Evolutionary conservation across 1,140 invertebrate species (phyloP).

Genomic region (Sesamia nonagrioides): DNA sequence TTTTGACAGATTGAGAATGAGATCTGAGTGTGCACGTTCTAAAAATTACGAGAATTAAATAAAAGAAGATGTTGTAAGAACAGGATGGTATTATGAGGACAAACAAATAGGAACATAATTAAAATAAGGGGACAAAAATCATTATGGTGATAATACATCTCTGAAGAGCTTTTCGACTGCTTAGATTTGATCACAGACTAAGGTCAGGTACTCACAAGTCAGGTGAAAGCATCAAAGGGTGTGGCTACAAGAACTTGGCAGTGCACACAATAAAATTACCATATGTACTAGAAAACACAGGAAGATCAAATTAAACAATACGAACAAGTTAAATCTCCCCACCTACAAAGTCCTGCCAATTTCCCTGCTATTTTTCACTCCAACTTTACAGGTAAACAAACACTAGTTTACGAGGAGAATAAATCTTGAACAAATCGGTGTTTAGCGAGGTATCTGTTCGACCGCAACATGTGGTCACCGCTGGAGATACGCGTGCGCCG

Average conservation of each 20-base stretch:
- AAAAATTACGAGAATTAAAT: no score
- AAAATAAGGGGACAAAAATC: no score
- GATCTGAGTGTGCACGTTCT: no score
- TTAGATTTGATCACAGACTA: no score
- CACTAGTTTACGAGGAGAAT: not conserved
- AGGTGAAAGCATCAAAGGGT: not conserved
- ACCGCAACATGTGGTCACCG: slow-evolving; percentile 54
- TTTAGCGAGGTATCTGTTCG: slow-evolving; percentile 15
- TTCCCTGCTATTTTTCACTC: slow-evolving; percentile 9
- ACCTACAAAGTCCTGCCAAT: slow-evolving; percentile 17
- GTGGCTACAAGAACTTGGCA: not conserved
- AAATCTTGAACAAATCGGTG: slow-evolving; percentile 34
- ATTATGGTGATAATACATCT: no score
- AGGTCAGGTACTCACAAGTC: not conserved
- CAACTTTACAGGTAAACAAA: slow-evolving; percentile 10
- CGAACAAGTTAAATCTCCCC: not conserved
- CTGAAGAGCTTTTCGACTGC: no score
- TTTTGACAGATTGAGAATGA: no score
- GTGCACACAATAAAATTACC: not conserved
- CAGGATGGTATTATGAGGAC: no score
- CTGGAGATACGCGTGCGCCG: slow-evolving; percentile 65
- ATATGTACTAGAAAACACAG: not conserved
- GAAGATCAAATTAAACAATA: not conserved
- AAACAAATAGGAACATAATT: no score
- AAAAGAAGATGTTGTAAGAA: no score